Evolutionary conservation across 2,888 invertebrate genomes (phyloP), one percentile per base, ranked within the genome.

Genomic region (Dione juno): DNA sequence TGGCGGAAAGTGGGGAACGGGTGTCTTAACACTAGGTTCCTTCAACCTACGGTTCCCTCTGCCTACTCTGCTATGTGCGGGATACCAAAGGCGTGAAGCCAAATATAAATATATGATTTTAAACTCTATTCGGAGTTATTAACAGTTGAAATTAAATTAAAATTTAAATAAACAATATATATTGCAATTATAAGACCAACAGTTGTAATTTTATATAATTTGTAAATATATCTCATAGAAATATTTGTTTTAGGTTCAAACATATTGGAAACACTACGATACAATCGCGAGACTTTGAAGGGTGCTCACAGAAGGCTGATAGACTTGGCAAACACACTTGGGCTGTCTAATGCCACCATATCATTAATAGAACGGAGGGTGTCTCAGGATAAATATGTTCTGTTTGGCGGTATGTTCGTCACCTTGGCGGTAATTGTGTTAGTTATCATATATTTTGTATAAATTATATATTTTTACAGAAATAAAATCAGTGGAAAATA

Each of bases 321-420:
- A 77, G 97, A 98, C 81, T 95, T 99, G 84, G 97, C 97, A 11
- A 98, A 97, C 87, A 97, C 97, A 0, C 92, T 99, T 14, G 99
- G 99, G 0, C 92, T 99, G 64, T 98, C 98, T 9, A 98, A 98
- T 85, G 98, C 99, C 10, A 98, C 99, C 0, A 98, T 99, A 95
- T 95, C 97, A 76, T 93, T 99, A 50, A 99, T 99, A 78, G 99
- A 99, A 83, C 94, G 96, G 67, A 91, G 99, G 77, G 96, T 97
- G 9, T 93, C 95, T 0, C 97, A 98, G 83, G 99, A 99, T 87
- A 98, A 98, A 86, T 96, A 96, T 81, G 94, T 99, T 75, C 92
- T 99, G 72, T 94, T 97, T 71, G 97, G 96, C 8, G 99, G 99
- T 65, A 97, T 99, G 96, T 85, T 97, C 61, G 87, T 97, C 16